These are phyloP conservation scores for Drosophila buzzatii DNA, from an alignment of 2,888 invertebrate species.

Conservation along the genomic window DNA sequence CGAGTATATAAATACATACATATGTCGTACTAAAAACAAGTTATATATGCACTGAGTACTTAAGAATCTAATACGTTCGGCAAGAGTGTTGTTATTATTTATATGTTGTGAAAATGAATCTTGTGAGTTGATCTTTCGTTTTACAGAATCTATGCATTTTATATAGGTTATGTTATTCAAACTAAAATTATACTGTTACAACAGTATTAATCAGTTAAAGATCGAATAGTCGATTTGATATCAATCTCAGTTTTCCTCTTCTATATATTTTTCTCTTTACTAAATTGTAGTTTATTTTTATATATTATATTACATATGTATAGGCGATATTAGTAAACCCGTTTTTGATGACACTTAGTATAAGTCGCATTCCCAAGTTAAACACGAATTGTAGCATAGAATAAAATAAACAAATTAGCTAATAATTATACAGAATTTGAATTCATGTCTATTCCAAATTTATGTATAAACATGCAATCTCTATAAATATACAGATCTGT, in stretches of 20 bases:
- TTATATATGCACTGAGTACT: not conserved
- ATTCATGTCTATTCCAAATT: not conserved
- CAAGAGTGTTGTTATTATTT: not conserved
- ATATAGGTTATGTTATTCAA: not conserved
- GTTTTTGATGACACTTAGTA: not conserved
- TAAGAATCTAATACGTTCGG: not conserved
- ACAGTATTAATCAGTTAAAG: not conserved
- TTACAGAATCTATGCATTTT: not conserved
- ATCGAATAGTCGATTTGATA: not conserved
- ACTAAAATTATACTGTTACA: not conserved
- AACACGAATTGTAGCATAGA: not conserved
- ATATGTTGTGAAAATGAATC: not conserved
- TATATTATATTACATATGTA: not conserved
- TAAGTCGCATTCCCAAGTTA: not conserved
- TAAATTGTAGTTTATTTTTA: not conserved
- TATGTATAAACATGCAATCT: not conserved
- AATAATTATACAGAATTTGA: not conserved
- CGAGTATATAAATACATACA: conserved; percentile 30
- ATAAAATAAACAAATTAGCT: not conserved
- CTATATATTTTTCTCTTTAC: not conserved
- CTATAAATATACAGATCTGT: not conserved
- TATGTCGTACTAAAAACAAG: conserved; percentile 6
- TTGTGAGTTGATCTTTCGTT: not conserved
- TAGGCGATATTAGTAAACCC: too few relatives aligned
- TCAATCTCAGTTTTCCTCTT: not conserved